Evolutionary conservation across 2,888 invertebrate species (phyloP), one percentile per base, ranked within the genome.

Genomic region (Melinaea menophilus): DNA sequence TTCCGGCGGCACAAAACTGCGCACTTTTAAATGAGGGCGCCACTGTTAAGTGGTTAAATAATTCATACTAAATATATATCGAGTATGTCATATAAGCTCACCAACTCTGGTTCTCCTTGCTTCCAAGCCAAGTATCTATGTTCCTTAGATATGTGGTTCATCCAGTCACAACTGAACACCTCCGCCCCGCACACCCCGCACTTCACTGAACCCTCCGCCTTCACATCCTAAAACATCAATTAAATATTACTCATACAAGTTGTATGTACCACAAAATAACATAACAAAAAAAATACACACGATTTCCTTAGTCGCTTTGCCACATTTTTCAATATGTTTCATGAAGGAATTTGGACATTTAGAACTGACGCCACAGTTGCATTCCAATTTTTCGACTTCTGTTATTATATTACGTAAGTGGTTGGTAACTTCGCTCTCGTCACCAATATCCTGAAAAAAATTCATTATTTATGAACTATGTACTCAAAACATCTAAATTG

Each of bases 41-140:
- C 22, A 1, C 22, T 22, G 22, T 22, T 22, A 22, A 22, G 22
- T 22, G 22, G 22, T 37, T 37, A 37, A 37, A 5, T 37, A 37
- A 37, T 22, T 22, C 37, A 37, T 4, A 37, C 7, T 41, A 9
- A 41, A 41, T 41, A 9, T 41, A 37, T 41, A 9, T n/a, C 11
- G 11, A 9, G 11, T 9, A 41, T 9, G 9, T 9, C 9, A 41
- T 41, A 7, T 41, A 41, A 41, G 61, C 73, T 71, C 67, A 72
- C 73, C 74, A 85, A 54, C 58, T 78, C 72, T 33, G 65, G 35
- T 45, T 77, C 76, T 5, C 80, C 85, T 5, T 71, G 71, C 68
- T 72, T 75, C 82, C 84, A 85, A 0, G 85, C 85, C 35, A 85
- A 55, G 71, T 86, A 86, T 46, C 79, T 74, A 61, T 86, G 86